Percentiles rank a stretch among this genome's conserved stretches.
Conservation (phyloP, 2,113 vertebrate species). For the Podiceps cristatus region DNA sequence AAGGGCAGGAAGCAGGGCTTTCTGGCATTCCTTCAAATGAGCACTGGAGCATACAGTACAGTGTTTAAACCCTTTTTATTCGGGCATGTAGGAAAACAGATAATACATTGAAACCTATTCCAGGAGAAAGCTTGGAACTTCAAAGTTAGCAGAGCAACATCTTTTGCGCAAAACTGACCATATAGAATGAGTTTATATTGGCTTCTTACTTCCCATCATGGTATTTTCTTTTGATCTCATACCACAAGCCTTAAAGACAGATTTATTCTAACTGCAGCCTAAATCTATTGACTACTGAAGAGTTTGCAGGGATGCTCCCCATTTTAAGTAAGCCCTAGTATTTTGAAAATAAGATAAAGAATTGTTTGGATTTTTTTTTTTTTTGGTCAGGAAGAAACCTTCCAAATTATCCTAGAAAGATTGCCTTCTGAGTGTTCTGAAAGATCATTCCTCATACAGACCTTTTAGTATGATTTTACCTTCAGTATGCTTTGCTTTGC, state of each 20-base stretch:
- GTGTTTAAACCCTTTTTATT: constrained; percentile 18
- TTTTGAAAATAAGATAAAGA: not conserved
- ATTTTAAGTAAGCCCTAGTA: not conserved
- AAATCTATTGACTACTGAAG: not conserved
- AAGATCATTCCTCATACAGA: not conserved
- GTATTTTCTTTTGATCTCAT: constrained; percentile 37
- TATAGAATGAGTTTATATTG: constrained; percentile 15
- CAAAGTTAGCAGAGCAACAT: not conserved
- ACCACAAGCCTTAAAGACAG: not conserved
- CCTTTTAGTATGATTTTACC: not conserved
- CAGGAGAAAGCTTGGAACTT: not conserved
- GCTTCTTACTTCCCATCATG: not conserved
- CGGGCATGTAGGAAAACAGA: not conserved
- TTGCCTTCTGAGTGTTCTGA: not conserved
- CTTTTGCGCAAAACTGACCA: constrained; percentile 14
- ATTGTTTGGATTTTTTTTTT: not conserved
- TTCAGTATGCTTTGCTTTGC: not conserved
- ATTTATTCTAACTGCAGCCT: not conserved
- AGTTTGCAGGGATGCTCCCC: not conserved
- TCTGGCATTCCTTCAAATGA: not conserved
- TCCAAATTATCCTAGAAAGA: not conserved
- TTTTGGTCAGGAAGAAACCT: not conserved
- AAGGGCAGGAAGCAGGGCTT: not conserved
- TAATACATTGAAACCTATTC: not conserved
- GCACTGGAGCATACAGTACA: not conserved